These are phyloP conservation scores for Pediacus dermestoides DNA, from an alignment of 2,888 invertebrate species.

Conservation along the genomic window DNA sequence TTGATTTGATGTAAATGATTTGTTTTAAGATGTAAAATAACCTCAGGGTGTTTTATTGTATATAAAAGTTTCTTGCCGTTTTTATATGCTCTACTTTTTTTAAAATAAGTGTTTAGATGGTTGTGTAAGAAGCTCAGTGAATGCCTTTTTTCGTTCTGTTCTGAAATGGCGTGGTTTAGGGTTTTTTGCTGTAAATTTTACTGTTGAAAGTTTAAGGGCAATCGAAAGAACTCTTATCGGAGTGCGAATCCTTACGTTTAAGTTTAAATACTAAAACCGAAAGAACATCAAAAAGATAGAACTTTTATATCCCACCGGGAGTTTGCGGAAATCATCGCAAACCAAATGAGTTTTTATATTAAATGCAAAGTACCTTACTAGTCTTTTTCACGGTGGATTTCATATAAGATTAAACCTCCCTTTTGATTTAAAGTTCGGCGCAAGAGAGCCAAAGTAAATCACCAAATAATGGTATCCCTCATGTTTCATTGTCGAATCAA, in stretches of 20 bases:
- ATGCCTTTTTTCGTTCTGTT: too few relatives aligned
- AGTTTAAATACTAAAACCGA: constrained; percentile 26
- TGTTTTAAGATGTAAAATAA: too few relatives aligned
- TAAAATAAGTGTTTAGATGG: too few relatives aligned
- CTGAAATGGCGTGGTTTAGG: too few relatives aligned
- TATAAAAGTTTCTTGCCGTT: too few relatives aligned
- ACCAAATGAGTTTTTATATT: constrained; percentile 26
- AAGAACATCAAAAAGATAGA: constrained; percentile 28
- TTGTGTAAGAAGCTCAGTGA: too few relatives aligned
- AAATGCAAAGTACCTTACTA: constrained; percentile 18
- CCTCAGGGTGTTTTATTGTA: too few relatives aligned
- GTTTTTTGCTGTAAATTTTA: constrained; percentile 18
- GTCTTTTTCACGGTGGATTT: too few relatives aligned
- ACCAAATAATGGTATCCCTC: constrained; percentile 12
- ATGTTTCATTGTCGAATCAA: constrained; percentile 18
- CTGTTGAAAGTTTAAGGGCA: constrained; percentile 21
- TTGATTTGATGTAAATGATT: too few relatives aligned
- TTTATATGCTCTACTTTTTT: too few relatives aligned
- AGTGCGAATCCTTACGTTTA: constrained; percentile 19
- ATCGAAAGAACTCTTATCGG: constrained; percentile 21
- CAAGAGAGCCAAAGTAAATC: constrained; percentile 11
- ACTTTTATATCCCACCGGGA: constrained; percentile 23
- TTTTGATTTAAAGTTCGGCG: constrained; percentile 16
- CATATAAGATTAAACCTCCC: constrained; percentile 8
- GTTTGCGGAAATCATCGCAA: constrained; percentile 20